phyloP scores from a whole-genome alignment of 2,888 invertebrate genomes.

The Tipula unca region DNA sequence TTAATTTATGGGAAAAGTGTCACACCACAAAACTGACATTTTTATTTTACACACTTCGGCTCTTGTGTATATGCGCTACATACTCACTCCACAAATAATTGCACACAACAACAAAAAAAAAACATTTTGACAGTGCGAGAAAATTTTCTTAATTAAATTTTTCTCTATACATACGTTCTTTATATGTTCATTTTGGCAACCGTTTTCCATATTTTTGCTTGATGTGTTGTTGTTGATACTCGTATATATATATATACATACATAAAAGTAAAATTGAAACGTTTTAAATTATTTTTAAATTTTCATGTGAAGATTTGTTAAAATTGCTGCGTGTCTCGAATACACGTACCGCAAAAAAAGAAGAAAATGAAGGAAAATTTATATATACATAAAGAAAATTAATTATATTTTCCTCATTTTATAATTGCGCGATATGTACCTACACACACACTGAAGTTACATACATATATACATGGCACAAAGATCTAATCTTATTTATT shows the following conservation, averaged over 20 bases:
- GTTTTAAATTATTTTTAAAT: background rate
- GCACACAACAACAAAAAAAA: background rate
- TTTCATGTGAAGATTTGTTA: conserved; percentile 8
- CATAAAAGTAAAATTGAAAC: background rate
- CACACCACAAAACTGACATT: background rate
- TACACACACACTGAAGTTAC: background rate
- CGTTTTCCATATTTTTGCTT: background rate
- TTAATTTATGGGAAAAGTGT: background rate
- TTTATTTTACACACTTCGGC: background rate
- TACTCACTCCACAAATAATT: background rate
- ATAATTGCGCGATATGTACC: background rate
- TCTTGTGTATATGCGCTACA: background rate
- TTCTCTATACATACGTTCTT: background rate
- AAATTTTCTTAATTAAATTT: conserved; percentile 3
- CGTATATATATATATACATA: too few species aligned
- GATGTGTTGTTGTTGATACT: background rate
- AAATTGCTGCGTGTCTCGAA: background rate
- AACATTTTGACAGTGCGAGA: background rate
- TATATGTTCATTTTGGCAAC: background rate
- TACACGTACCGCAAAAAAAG: background rate
- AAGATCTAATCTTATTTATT: background rate
- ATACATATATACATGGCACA: background rate
- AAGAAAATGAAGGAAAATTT: background rate
- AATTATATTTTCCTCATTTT: background rate
- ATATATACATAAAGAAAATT: background rate